Conservation (phyloP, 2,888 invertebrate species). For the Eledone cirrhosa region DNA sequence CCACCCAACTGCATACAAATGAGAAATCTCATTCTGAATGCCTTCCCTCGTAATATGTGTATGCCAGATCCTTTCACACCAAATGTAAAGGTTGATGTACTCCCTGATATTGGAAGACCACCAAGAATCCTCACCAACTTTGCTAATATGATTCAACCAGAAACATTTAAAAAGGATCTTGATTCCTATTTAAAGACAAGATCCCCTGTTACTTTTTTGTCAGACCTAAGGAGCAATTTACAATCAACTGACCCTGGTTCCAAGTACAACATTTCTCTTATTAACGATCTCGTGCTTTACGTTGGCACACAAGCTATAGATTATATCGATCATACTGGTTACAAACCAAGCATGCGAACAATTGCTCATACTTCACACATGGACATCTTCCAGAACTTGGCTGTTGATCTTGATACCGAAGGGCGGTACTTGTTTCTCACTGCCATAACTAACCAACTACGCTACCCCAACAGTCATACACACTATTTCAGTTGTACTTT, state of each 20-base stretch:
- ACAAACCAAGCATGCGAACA: slow-evolving; percentile 95
- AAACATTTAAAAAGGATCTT: slow-evolving; percentile 91
- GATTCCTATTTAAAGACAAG: slow-evolving; percentile 95
- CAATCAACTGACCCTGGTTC: slow-evolving; percentile 82
- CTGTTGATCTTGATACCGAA: slow-evolving; percentile 97
- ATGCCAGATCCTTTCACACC: slow-evolving; percentile 99
- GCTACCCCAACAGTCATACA: slow-evolving; percentile 99
- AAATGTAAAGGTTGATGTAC: slow-evolving; percentile 78
- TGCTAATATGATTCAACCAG: slow-evolving; percentile 84
- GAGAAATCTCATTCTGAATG: slow-evolving; percentile 96
- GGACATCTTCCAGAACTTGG: slow-evolving; percentile 99
- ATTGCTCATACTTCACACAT: slow-evolving; percentile 96
- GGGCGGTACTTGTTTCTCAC: slow-evolving; percentile 96
- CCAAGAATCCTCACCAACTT: slow-evolving; percentile 92
- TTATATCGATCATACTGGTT: slow-evolving; percentile 87
- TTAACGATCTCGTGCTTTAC: slow-evolving; percentile 97
- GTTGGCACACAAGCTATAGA: slow-evolving; percentile 97
- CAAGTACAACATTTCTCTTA: slow-evolving; percentile 92
- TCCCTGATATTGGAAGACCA: slow-evolving; percentile 55
- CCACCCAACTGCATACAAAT: slow-evolving; percentile 99
- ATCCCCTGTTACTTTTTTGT: slow-evolving; percentile 93
- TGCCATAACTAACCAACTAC: slow-evolving; percentile 97
- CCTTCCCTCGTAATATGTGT: slow-evolving; percentile 97
- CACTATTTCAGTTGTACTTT: slow-evolving; percentile 99
- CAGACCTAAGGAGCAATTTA: slow-evolving; percentile 86